Base-by-base conservation (phyloP, 64 coral and sea anemone species). In the Stichodactyla mertensii region DNA sequence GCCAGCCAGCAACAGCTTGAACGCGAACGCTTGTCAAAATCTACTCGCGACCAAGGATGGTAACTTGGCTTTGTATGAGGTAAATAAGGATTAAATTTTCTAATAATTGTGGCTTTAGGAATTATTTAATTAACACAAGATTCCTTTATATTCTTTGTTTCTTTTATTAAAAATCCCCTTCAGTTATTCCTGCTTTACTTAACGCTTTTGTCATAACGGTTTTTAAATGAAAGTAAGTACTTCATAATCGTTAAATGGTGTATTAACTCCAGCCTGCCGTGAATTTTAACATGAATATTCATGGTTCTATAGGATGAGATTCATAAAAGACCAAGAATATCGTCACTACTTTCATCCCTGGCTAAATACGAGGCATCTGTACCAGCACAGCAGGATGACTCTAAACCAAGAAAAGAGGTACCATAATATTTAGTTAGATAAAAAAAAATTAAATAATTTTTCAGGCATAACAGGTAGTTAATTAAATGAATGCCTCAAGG, bases 31-130 rank as follows among this genome's bases (percentile, higher is more conserved):
- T n/a, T 55, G 85, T 85, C 55, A 58, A n/a, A 66, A 26, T 61
- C 20, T 89, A 19, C 58, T 83, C 4, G 55, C 87, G 28, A 85
- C 87, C 51, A 89, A 89, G 54, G 87, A 88, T 71, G 94, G 94
- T 28, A 95, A 95, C 77, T 90, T 95, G 88, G 94, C 94, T 6
- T 87, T 95, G 52, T 95, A 95, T 57, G 94, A 95, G 91, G 94
- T 95, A 89, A 89, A 31, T 79, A 51, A 27, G 16, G 24, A 7
- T 66, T 66, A n/a, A 66, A 66, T 66, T 11, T 31, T 27, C 24
- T 74, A 74, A 12, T 74, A 31, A 11, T 74, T 74, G 69, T 74
- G 69, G 24, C 69, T 74, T 26, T 7, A 2, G 11, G 36, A 4
- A 2, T 19, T 28, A 13, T 31, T 31, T 74, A 31, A 74, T 10